phyloP scores from a whole-genome alignment of 1,140 invertebrate species.

The Macrocentrus cingulum region DNA sequence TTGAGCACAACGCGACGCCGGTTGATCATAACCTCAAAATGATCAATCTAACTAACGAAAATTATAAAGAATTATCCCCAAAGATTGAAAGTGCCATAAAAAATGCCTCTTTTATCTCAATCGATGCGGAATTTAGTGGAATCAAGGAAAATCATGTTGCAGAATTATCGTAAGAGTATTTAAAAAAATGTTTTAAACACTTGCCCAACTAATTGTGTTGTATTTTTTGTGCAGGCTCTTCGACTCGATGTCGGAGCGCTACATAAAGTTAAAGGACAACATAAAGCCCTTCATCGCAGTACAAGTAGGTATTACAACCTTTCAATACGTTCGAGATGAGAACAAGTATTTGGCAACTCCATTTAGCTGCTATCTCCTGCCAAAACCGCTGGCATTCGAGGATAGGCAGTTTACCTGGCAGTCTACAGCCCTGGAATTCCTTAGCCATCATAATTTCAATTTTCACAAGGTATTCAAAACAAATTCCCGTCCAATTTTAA shows the following conservation, averaged over 20 bases:
- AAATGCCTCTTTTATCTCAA: slow-evolving; percentile 62
- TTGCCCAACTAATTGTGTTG: no score
- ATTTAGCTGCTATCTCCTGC: slow-evolving; percentile 72
- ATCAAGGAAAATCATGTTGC: slow-evolving; percentile 50
- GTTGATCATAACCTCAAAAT: slow-evolving; percentile 34
- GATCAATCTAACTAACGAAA: slow-evolving; percentile 59
- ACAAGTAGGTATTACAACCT: slow-evolving; percentile 67
- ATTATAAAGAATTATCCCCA: slow-evolving; percentile 58
- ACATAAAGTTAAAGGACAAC: slow-evolving; percentile 62
- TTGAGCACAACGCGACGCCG: no score
- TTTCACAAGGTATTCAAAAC: slow-evolving; percentile 80
- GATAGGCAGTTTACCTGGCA: slow-evolving; percentile 67
- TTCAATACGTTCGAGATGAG: slow-evolving; percentile 58
- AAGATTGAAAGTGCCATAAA: slow-evolving; percentile 57
- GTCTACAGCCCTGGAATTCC: slow-evolving; percentile 65
- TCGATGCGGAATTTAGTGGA: slow-evolving; percentile 72
- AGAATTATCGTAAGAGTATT: slow-evolving; percentile 46
- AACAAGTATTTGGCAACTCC: slow-evolving; percentile 63
- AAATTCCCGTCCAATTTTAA: slow-evolving; percentile 4
- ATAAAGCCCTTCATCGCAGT: slow-evolving; percentile 64
- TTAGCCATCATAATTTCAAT: slow-evolving; percentile 68
- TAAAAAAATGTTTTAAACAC: slow-evolving; percentile 5
- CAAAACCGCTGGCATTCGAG: slow-evolving; percentile 62
- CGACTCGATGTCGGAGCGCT: slow-evolving; percentile 66
- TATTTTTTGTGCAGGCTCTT: slow-evolving; percentile 65